Evolutionary conservation across 2,888 invertebrate genomes (phyloP).

Genomic region (Scaptomyza parva): DNA sequence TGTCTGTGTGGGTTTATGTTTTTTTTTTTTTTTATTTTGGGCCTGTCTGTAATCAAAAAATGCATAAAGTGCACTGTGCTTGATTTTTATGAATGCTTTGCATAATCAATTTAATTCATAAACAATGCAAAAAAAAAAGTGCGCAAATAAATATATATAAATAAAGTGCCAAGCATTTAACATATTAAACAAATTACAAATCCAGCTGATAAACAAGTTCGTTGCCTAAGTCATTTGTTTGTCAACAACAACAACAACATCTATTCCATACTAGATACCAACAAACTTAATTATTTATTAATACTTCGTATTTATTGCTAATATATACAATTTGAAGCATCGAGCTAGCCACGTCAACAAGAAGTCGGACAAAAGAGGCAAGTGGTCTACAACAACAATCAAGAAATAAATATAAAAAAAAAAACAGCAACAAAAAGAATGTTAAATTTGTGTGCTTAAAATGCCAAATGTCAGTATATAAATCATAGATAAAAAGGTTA

Average conservation of each 20-base stretch:
- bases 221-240: slow-evolving; percentile 77
- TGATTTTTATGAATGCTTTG: slow-evolving; percentile 49
- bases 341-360: slow-evolving; percentile 65
- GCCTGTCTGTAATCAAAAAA: slow-evolving; percentile 26
- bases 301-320: slow-evolving; percentile 59
- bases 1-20: background rate
- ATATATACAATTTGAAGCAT: slow-evolving; percentile 56
- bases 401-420: slow-evolving; percentile 11
- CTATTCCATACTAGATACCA: slow-evolving; percentile 58
- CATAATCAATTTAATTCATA: slow-evolving; percentile 46
- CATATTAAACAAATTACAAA: slow-evolving; percentile 42
- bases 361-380: slow-evolving; percentile 70
- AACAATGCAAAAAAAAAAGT: slow-evolving; percentile 69
- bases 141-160: slow-evolving; percentile 69
- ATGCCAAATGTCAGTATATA: slow-evolving; percentile 50
- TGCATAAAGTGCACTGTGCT: slow-evolving; percentile 61
- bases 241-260: slow-evolving; percentile 39
- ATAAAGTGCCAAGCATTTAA: slow-evolving; percentile 61
- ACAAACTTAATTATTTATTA: slow-evolving; percentile 51
- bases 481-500: slow-evolving; percentile 36
- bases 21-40: slow-evolving; percentile 1
- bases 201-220: slow-evolving; percentile 65
- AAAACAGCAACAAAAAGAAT: slow-evolving; percentile 9
- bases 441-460: slow-evolving; percentile 34
- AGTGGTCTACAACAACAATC: slow-evolving; percentile 54